Conservation (phyloP, 2,797 vertebrate genomes). For the Naso thynnoides region DNA sequence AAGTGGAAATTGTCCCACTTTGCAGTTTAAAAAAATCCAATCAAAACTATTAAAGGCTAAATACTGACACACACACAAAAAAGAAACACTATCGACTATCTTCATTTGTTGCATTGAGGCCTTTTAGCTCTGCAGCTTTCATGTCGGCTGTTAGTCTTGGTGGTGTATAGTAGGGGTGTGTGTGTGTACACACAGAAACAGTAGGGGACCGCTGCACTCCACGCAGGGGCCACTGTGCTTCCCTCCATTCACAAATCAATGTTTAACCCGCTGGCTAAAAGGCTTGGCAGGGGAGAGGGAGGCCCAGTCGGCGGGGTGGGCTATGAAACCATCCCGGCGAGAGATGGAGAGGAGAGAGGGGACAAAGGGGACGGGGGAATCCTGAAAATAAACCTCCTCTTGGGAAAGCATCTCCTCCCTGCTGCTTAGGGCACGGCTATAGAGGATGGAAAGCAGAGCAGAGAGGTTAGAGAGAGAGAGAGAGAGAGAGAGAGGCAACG, state of each 20-base stretch:
- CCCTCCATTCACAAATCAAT: conserved; percentile 87
- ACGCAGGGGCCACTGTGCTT: conserved; percentile 75
- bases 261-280: conserved; percentile 87
- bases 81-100: conserved; percentile 27
- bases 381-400: conserved; percentile 78
- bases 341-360: conserved; percentile 66
- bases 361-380: conserved; percentile 78
- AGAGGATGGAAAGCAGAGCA: conserved; percentile 46
- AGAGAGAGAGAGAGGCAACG: conserved; percentile 37
- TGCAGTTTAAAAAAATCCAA: neutral
- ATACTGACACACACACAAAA: conserved; percentile 17
- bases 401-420: conserved; percentile 78
- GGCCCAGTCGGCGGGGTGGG: conserved; percentile 75
- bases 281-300: conserved; percentile 82
- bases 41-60: conserved; percentile 21
- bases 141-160: conserved; percentile 67
- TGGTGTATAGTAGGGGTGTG: conserved; percentile 75
- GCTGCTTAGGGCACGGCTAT: conserved; percentile 59
- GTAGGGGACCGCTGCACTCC: conserved; percentile 76
- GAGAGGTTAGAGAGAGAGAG: conserved; percentile 47
- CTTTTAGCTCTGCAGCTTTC: conserved; percentile 71
- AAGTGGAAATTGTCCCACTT: neutral
- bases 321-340: conserved; percentile 74
- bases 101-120: conserved; percentile 54
- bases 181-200: conserved; percentile 79